Conservation (phyloP, 1,140 invertebrate species). For the Grapholita molesta region DNA sequence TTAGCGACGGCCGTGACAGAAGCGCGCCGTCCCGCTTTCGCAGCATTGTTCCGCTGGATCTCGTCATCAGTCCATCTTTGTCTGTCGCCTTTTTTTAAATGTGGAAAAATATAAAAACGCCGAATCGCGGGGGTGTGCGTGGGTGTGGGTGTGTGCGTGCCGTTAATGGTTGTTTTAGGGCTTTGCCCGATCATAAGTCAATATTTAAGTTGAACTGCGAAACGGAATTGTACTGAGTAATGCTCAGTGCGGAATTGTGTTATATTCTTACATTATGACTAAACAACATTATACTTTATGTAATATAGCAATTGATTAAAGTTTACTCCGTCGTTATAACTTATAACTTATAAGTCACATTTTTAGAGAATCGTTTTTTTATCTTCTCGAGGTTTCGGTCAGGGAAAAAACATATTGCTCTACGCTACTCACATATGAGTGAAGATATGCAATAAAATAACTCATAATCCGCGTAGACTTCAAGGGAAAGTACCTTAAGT, state of each 20-base stretch:
- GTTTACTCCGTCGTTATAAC: neutral
- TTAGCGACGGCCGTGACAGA: constrained; percentile 63
- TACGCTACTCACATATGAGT: no score
- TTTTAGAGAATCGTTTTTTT: no score
- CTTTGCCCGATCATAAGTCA: constrained; percentile 74
- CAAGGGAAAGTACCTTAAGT: no score
- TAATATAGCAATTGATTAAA: neutral
- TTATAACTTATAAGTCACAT: no score
- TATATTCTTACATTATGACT: no score
- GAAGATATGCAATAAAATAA: no score
- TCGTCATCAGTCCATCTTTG: constrained; percentile 76
- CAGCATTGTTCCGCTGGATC: constrained; percentile 63
- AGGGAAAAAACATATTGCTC: no score
- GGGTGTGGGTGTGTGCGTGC: constrained; percentile 62
- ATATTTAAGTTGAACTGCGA: constrained; percentile 32
- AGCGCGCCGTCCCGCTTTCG: constrained; percentile 61
- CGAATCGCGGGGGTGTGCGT: constrained; percentile 57
- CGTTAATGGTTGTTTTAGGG: constrained; percentile 71
- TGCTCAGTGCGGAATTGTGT: neutral
- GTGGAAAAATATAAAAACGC: constrained; percentile 77
- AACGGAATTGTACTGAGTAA: neutral
- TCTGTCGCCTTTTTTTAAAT: constrained; percentile 75
- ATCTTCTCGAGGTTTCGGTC: no score
- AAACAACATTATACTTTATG: neutral
- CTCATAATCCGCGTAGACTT: no score